These are phyloP conservation scores for Silurus aristotelis DNA, from an alignment of 2,797 vertebrate species.

Conservation along the genomic window DNA sequence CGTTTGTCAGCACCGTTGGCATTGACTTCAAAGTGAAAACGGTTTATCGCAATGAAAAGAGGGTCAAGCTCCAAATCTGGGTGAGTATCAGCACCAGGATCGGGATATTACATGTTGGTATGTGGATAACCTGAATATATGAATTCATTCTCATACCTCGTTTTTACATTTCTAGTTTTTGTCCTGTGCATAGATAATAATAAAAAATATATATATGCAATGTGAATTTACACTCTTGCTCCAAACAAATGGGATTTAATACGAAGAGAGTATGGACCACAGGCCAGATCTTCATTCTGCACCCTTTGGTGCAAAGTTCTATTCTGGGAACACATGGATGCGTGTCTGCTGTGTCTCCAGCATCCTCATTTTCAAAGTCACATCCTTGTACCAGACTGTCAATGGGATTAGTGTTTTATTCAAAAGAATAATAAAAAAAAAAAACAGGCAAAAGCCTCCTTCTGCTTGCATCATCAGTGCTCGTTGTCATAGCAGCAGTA, in stretches of 20 bases:
- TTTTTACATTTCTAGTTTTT: neutral
- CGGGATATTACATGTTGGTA: neutral
- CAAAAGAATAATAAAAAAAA: neutral
- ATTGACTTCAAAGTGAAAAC: conserved; percentile 99
- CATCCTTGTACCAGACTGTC: conserved; percentile 19
- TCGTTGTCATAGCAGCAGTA: conserved; percentile 74
- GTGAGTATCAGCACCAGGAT: conserved; percentile 71
- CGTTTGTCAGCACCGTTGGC: conserved; percentile 95
- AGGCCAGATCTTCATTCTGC: neutral
- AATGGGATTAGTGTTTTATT: conserved; percentile 44
- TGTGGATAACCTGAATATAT: neutral
- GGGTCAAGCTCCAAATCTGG: conserved; percentile 97
- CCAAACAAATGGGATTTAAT: conserved; percentile 22
- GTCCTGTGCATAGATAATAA: neutral
- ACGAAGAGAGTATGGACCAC: neutral
- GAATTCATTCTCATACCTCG: neutral
- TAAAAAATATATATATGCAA: neutral
- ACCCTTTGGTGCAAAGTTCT: neutral
- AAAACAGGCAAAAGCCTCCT: conserved; percentile 40
- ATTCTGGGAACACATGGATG: neutral
- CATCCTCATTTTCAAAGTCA: neutral
- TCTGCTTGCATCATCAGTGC: conserved; percentile 60
- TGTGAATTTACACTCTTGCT: conserved; percentile 4
- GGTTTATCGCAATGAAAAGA: conserved; percentile 93
- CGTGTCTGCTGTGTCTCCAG: neutral